Percentiles rank a stretch among this genome's conserved stretches.
These are phyloP conservation scores for Scalopus aquaticus DNA, from an alignment of 2,113 vertebrate species.

Conservation along the genomic window DNA sequence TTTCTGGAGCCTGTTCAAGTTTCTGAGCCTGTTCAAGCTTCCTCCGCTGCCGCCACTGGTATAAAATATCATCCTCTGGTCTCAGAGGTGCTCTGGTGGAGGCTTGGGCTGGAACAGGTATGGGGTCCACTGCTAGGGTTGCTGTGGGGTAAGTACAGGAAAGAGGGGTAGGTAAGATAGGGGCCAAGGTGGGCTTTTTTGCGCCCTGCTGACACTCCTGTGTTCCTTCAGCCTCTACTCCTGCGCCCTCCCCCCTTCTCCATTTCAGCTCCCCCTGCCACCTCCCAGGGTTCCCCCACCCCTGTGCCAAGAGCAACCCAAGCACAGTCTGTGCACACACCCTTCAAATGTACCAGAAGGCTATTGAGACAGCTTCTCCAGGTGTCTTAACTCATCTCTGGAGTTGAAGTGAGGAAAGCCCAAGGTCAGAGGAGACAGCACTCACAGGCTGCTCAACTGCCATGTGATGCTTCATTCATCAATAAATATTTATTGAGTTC, in stretches of 20 bases:
- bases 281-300: no score
- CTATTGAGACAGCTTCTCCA: not conserved
- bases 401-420: not conserved
- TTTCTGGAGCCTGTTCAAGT: constrained; percentile 83
- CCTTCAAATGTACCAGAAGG: rapidly evolving
- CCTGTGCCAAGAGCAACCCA: not conserved
- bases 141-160: not conserved
- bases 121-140: not conserved
- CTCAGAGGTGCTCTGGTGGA: constrained; percentile 39
- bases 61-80: constrained; percentile 92
- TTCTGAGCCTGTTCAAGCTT: constrained; percentile 91
- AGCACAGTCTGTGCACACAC: not conserved
- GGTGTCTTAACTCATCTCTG: not conserved
- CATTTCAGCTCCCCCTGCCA: no score
- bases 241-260: no score
- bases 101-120: not conserved
- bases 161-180: not conserved
- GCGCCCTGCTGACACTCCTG: no score
- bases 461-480: not conserved
- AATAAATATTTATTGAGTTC: not conserved
- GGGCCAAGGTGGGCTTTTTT: not conserved
- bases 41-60: constrained; percentile 92
- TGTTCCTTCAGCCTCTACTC: no score
- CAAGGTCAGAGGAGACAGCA: not conserved
- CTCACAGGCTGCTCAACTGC: not conserved